These are phyloP conservation scores for Diarsia mendica DNA, from an alignment of 2,888 invertebrate genomes.

Conservation along the genomic window DNA sequence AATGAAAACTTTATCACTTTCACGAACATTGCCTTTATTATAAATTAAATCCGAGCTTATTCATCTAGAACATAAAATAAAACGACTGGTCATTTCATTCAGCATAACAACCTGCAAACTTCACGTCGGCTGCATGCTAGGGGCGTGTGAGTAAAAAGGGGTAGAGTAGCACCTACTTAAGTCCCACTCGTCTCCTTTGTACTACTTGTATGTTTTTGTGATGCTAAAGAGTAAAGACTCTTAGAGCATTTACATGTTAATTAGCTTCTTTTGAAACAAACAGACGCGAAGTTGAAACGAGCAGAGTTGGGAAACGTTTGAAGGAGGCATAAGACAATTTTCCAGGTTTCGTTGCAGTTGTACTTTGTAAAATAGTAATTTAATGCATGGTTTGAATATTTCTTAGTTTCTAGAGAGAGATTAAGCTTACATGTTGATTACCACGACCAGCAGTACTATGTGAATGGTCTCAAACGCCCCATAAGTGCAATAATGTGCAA, in stretches of 20 bases:
- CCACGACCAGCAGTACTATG: background rate
- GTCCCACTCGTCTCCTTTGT: conserved; percentile 58
- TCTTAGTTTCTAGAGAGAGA: background rate
- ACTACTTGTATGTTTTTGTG: conserved; percentile 56
- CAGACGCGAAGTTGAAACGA: conserved; percentile 24
- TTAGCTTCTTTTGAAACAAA: conserved; percentile 50
- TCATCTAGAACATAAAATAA: conserved; percentile 13
- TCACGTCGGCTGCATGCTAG: conserved; percentile 30
- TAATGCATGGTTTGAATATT: too few relatives aligned
- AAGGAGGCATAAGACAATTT: background rate
- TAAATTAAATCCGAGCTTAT: conserved; percentile 11
- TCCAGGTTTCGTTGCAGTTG: background rate
- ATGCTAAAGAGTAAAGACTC: conserved; percentile 52
- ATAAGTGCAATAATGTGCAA: background rate
- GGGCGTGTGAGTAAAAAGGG: conserved; percentile 45
- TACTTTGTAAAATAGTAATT: background rate
- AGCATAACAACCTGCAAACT: conserved; percentile 35
- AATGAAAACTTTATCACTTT: conserved; percentile 22
- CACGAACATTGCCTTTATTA: conserved; percentile 2
- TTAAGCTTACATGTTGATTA: background rate
- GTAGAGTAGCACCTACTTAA: conserved; percentile 62
- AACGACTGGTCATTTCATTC: conserved; percentile 37
- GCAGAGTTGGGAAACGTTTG: conserved; percentile 12
- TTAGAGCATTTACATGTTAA: conserved; percentile 57
- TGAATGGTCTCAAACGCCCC: background rate